These are phyloP conservation scores for Drosophila macrospina DNA, from an alignment of 2,888 invertebrate genomes.

Conservation along the genomic window DNA sequence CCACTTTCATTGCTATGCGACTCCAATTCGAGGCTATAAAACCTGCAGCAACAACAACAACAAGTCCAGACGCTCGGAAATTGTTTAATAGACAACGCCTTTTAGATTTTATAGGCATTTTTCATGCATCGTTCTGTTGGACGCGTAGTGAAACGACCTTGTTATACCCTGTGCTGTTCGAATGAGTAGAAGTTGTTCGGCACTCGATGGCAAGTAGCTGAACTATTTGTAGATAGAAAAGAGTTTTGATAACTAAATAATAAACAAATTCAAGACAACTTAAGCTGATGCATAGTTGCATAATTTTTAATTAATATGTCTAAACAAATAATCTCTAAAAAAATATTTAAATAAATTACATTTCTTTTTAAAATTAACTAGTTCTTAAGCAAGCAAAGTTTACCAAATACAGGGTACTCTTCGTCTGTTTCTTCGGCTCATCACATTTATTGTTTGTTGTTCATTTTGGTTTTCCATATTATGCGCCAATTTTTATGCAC, in stretches of 20 bases:
- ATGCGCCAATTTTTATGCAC: conserved; percentile 75
- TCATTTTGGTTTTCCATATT: conserved; percentile 50
- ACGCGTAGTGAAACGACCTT: conserved; percentile 33
- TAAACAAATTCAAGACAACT: too few relatives aligned
- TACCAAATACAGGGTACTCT: conserved; percentile 47
- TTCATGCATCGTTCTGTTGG: conserved; percentile 46
- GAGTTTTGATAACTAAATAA: too few relatives aligned
- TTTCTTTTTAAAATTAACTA: too few relatives aligned
- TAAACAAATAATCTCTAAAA: too few relatives aligned
- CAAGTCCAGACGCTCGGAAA: conserved; percentile 54
- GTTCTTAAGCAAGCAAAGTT: too few relatives aligned
- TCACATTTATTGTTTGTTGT: conserved; percentile 28
- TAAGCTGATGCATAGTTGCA: too few relatives aligned
- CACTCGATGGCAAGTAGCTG: too few relatives aligned
- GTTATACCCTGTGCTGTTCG: conserved; percentile 17
- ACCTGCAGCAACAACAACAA: conserved; percentile 25
- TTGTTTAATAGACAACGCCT: conserved; percentile 73
- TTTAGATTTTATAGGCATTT: conserved; percentile 67
- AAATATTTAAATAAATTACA: too few relatives aligned
- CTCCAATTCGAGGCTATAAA: conserved; percentile 60
- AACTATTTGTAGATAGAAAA: too few relatives aligned
- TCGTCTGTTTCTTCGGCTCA: neutral
- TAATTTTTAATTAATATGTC: too few relatives aligned
- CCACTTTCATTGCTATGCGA: conserved; percentile 58
- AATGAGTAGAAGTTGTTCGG: too few relatives aligned